Percentiles rank a stretch among this genome's conserved stretches.
phyloP scores from a whole-genome alignment of 2,113 vertebrate genomes.

The Entomyzon cyanotis region DNA sequence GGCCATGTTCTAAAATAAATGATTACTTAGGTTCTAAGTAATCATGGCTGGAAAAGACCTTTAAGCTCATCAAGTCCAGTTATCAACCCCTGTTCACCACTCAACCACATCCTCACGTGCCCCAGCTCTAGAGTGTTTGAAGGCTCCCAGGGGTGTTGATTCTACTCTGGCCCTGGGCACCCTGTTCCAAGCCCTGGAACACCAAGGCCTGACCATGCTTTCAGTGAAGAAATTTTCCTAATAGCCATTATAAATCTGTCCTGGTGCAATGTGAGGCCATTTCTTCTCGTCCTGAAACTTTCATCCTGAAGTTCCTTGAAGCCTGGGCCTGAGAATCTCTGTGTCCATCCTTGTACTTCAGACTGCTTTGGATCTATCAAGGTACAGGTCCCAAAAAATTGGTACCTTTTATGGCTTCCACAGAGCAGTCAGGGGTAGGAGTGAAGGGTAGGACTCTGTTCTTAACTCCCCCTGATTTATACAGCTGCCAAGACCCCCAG shows the following conservation, averaged over 20 bases:
- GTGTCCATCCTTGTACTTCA: background rate
- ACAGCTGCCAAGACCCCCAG: rapidly evolving
- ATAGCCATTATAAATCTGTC: background rate
- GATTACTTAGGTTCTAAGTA: background rate
- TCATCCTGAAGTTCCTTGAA: background rate
- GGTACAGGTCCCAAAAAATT: too few relatives aligned
- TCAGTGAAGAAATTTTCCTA: background rate
- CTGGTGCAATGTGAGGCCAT: background rate
- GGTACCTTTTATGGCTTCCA: background rate
- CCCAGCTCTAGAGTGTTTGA: background rate
- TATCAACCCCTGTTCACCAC: background rate
- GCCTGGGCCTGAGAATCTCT: background rate
- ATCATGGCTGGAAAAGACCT: background rate
- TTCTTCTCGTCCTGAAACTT: background rate
- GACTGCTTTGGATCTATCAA: background rate
- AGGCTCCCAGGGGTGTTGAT: too few relatives aligned
- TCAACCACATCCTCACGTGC: background rate
- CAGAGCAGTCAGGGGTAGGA: background rate
- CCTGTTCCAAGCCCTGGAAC: background rate
- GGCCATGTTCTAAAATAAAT: background rate
- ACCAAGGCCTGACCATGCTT: background rate
- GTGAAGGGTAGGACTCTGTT: background rate
- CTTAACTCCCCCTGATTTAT: background rate
- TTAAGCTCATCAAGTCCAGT: background rate
- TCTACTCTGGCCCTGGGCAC: background rate